Evolutionary conservation across 2,113 vertebrate species (phyloP).

Genomic region (Etia nguti): DNA sequence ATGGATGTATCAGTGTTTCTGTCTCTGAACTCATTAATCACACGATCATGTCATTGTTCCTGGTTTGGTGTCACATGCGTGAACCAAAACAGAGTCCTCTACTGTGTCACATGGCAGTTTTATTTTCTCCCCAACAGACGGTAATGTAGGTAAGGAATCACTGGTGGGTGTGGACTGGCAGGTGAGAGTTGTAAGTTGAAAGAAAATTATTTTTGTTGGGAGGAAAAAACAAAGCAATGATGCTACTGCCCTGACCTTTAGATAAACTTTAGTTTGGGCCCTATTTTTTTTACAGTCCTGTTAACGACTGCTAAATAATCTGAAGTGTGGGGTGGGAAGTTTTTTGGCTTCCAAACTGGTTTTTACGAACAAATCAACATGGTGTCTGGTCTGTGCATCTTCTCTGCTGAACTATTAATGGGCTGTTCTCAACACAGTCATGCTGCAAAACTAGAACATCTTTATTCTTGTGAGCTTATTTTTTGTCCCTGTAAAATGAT

Average conservation of each 20-base stretch:
- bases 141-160: background rate
- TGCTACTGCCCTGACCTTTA: background rate
- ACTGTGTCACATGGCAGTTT: background rate
- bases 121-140: background rate
- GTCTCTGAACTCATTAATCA: background rate
- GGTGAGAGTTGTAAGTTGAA: background rate
- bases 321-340: background rate
- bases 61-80: background rate
- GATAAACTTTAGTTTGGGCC: background rate
- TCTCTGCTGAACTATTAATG: too few relatives aligned
- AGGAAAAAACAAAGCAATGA: background rate
- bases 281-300: background rate
- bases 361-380: too few relatives aligned
- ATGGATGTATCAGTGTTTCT: background rate
- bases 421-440: background rate
- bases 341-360: background rate
- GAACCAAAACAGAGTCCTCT: background rate
- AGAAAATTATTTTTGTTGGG: background rate
- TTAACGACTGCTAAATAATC: background rate
- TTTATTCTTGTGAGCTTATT: background rate
- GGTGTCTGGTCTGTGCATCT: too few relatives aligned
- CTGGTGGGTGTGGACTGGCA: background rate
- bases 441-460: background rate
- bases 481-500: background rate
- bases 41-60: background rate